phyloP scores from a whole-genome alignment of 1,140 invertebrate species.

The Apis dorsata region DNA sequence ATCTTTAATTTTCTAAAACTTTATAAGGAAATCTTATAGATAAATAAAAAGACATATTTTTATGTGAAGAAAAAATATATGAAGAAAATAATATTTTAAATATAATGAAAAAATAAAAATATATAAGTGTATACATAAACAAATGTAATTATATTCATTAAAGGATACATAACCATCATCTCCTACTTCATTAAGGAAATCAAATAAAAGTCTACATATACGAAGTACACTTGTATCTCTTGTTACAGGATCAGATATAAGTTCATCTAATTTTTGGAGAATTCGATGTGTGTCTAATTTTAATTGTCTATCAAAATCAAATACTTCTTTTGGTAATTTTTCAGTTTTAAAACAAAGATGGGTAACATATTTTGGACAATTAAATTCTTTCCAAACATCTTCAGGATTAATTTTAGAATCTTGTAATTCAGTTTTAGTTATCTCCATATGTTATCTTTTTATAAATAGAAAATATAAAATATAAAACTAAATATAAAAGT shows the following conservation, averaged over 20 bases:
- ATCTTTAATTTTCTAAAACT: conserved; percentile 65
- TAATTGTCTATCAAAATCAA: conserved; percentile 2
- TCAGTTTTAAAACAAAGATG: not conserved
- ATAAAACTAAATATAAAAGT: not conserved
- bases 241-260: conserved; percentile 64
- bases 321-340: conserved; percentile 19
- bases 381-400: conserved; percentile 12
- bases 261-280: conserved; percentile 59
- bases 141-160: not conserved
- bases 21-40: conserved; percentile 48
- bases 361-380: conserved; percentile 27
- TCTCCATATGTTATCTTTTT: conserved; percentile 4
- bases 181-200: conserved; percentile 54
- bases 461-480: not conserved
- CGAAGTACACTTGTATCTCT: conserved; percentile 36
- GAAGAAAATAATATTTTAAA: not conserved
- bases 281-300: conserved; percentile 31
- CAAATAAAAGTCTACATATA: conserved; percentile 59
- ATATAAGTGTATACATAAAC: not conserved
- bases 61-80: not conserved
- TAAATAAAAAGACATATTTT: not conserved
- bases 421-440: not conserved
- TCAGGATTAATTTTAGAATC: not conserved
- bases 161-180: conserved; percentile 73
- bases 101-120: not conserved